phyloP scores from a whole-genome alignment of 2,888 invertebrate genomes.

The Macrophya alboannulata region DNA sequence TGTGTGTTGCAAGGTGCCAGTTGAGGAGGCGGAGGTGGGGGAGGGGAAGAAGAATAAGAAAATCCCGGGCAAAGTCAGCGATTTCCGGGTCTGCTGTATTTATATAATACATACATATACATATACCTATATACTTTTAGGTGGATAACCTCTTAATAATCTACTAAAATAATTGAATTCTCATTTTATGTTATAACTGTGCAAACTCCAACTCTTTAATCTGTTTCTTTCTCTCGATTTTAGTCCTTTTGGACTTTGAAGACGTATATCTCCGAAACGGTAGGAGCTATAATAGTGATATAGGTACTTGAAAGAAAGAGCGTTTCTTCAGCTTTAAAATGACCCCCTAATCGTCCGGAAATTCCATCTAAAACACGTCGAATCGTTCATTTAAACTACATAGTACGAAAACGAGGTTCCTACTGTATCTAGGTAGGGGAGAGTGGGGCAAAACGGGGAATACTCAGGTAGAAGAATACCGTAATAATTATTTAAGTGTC shows the following conservation, averaged over 20 bases:
- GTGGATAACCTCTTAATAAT: neutral
- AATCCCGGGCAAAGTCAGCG: conserved; percentile 46
- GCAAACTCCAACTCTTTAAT: neutral
- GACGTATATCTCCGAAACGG: neutral
- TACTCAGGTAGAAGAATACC: too few species aligned
- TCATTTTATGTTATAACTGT: neutral
- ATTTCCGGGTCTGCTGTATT: conserved; percentile 38
- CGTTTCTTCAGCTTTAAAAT: neutral
- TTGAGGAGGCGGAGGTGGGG: conserved; percentile 14
- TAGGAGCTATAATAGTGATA: neutral
- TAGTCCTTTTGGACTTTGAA: neutral
- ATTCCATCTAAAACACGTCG: neutral
- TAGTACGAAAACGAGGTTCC: neutral
- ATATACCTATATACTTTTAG: neutral
- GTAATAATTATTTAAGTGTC: too few species aligned
- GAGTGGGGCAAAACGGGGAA: too few species aligned
- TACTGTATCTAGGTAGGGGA: neutral
- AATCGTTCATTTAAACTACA: neutral
- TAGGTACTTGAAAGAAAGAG: neutral
- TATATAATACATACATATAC: neutral
- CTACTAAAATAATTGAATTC: neutral
- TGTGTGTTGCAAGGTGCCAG: conserved; percentile 42
- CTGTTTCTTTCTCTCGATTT: neutral
- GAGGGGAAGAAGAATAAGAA: neutral
- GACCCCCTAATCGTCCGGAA: neutral